phyloP scores from a whole-genome alignment of 1,140 invertebrate genomes.

The Maconellicoccus hirsutus region DNA sequence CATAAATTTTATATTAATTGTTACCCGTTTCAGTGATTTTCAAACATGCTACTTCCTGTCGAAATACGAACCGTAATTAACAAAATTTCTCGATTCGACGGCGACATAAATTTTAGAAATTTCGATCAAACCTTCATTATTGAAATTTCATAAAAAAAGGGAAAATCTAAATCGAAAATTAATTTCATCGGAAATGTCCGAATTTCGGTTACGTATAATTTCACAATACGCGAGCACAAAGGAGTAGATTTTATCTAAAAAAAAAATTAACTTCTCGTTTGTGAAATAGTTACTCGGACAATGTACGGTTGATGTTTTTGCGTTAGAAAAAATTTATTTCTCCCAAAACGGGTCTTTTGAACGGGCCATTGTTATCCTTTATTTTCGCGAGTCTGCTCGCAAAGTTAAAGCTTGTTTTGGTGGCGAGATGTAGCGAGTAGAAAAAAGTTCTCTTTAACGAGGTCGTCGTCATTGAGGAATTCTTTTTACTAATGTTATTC shows the following conservation, averaged over 20 bases:
- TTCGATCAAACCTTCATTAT: too few species aligned
- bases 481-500: background rate
- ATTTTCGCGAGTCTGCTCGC: background rate
- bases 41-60: too few species aligned
- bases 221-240: too few species aligned
- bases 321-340: background rate
- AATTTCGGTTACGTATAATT: too few species aligned
- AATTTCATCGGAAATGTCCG: too few species aligned
- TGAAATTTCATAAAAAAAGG: too few species aligned
- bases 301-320: background rate
- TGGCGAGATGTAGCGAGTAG: background rate
- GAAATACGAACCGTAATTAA: too few species aligned
- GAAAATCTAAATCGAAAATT: too few species aligned
- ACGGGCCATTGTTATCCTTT: background rate
- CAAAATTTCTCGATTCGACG: too few species aligned
- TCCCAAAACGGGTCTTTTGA: conserved; percentile 1
- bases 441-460: background rate
- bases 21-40: too few species aligned
- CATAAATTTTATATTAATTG: too few species aligned
- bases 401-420: background rate
- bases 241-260: background rate
- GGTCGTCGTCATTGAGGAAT: background rate
- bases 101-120: too few species aligned
- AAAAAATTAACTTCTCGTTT: conserved; percentile 7
- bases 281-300: background rate